A percentile compares a stretch with the other conserved stretches of the same genome.
phyloP scores from a whole-genome alignment of 2,797 vertebrate species.

The Manis javanica region DNA sequence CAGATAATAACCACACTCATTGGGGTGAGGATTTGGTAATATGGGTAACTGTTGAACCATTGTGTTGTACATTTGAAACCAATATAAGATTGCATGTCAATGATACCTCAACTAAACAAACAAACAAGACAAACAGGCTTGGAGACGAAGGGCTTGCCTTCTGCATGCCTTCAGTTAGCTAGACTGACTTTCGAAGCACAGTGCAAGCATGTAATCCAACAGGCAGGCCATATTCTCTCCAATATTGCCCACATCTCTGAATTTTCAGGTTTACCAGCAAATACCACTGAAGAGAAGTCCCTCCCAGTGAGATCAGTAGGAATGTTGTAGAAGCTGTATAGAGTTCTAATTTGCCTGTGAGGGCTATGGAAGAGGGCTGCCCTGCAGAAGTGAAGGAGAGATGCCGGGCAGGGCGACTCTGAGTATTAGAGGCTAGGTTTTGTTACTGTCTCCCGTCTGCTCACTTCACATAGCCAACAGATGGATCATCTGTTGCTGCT shows the following conservation, averaged over 20 bases:
- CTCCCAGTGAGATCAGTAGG: background rate
- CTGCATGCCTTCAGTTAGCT: background rate
- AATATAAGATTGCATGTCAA: too few relatives aligned
- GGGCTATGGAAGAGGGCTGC: background rate
- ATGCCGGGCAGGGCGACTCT: background rate
- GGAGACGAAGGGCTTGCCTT: background rate
- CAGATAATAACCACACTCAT: too few relatives aligned
- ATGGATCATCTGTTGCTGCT: background rate
- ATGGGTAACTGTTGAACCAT: too few relatives aligned
- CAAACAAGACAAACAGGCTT: background rate
- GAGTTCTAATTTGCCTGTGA: background rate
- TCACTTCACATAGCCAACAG: background rate
- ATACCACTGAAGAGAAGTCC: background rate
- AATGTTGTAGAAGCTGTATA: background rate
- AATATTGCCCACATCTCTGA: background rate
- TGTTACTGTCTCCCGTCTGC: background rate
- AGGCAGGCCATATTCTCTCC: background rate
- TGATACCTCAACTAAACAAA: too few relatives aligned
- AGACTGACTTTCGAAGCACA: background rate
- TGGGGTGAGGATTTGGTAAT: too few relatives aligned
- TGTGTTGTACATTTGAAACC: too few relatives aligned
- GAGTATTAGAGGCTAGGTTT: background rate
- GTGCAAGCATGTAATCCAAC: background rate
- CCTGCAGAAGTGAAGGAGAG: background rate
- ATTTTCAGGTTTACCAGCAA: background rate